Conservation (phyloP, 2,113 vertebrate genomes). For the Apistogramma diplotaenia region DNA sequence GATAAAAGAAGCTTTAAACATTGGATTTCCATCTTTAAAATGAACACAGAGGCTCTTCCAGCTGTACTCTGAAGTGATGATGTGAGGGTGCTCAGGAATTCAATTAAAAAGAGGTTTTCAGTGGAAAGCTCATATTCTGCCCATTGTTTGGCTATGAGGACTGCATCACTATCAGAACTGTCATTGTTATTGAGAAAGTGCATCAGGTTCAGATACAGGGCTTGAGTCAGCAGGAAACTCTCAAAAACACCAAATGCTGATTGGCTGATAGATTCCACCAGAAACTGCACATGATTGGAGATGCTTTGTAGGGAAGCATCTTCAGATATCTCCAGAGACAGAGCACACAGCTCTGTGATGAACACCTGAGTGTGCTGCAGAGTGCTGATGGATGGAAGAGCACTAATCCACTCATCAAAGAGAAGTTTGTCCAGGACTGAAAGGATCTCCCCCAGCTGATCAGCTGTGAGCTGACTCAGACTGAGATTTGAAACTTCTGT, state of each 20-base stretch:
- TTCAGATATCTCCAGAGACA: not conserved
- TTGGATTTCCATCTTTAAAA: conserved; percentile 20
- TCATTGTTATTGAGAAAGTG: not conserved
- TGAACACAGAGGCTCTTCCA: not conserved
- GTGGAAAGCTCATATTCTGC: not conserved
- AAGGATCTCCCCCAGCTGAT: conserved; percentile 2
- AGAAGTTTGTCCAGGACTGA: conserved; percentile 24
- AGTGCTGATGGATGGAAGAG: not conserved
- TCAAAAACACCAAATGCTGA: not conserved
- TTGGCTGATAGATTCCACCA: conserved; percentile 9
- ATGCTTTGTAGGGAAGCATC: not conserved
- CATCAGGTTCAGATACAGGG: conserved; percentile 25
- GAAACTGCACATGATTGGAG: not conserved
- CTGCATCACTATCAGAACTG: not conserved
- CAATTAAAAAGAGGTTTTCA: not conserved
- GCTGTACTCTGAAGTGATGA: not conserved
- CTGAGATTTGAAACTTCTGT: not conserved
- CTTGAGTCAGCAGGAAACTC: conserved; percentile 6
- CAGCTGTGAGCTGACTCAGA: not conserved
- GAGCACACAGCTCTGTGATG: conserved; percentile 22
- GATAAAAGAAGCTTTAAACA: conserved; percentile 7
- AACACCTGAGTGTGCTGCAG: conserved; percentile 35
- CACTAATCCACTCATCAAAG: conserved; percentile 18
- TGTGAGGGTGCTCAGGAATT: conserved; percentile 5
- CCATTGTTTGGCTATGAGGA: conserved; percentile 20